Base-by-base conservation (phyloP, 1,140 invertebrate genomes). In the Macrobrachium nipponense region DNA sequence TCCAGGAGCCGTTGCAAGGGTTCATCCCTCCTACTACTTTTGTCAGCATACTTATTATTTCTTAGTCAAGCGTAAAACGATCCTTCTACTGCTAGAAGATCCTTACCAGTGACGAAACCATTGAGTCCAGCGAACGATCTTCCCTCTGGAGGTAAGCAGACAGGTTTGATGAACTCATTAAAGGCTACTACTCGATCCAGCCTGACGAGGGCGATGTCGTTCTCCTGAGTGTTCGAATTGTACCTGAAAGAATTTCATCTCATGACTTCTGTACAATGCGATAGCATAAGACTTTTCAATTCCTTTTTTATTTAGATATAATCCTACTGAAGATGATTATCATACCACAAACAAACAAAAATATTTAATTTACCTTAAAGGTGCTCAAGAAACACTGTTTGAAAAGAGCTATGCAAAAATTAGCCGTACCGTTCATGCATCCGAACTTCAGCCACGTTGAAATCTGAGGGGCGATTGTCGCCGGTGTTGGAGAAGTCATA, bases 191-290 rank as follows among this genome's bases (percentile, higher is more conserved):
- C 68, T 8, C 83, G 44, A 15, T 82, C 87, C 36, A 91, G 79
- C 75, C 89, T 89, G 14, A 91, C 73, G 0, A 91, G 75, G 12
- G 91, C 90, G 73, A 91, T 90, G 82, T 91, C 91, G 84, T 91
- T 91, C 77, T 90, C 89, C 58, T 90, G 90, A 5, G 89, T 91
- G 27, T 86, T 70, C 0, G 82, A 86, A 80, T 91, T 89, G 86
- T 90, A 91, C 17, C 87, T 86, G 72, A 61, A 73, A 60, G 2
- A 27, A 51, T 51, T 51, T 10, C 7, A 51, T 51, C 12, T 51
- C 8, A 10, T 51, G 7, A 51, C 8, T 10, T 51, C 8, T 51
- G 7, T 51, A 51, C 51, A 10, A 12, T 51, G 0, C n/a, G n/a
- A 62, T 11, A 23, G 80, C 23, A 17, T 15, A 20, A 4, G 12